Base-by-base conservation (phyloP, 2,113 vertebrate genomes). In the Nycticebus coucang region DNA sequence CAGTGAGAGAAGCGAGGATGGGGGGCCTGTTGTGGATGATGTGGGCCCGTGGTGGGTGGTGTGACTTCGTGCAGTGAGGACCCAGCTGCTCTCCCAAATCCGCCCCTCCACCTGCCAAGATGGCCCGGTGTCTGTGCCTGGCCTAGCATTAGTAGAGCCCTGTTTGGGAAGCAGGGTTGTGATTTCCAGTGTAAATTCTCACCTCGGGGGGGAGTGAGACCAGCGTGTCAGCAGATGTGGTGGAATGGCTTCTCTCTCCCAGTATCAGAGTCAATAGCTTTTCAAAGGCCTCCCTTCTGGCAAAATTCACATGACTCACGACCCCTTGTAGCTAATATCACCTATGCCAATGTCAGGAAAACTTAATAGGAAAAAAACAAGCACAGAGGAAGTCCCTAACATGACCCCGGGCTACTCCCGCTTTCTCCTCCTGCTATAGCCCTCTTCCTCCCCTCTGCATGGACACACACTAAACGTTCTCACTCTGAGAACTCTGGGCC, bases 41-140 rank as follows among this genome's bases (percentile, higher is more conserved):
- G 94, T 82, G 10, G 89, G 92, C n/a, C 96, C 0, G 3, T 69
- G 33, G 35, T 0, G 0, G 88, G 92, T 22, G 79, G 55, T 74
- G 0, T 87, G 69, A 94, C 81, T 0, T 0, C 24, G 28, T 0
- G 21, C 79, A 92, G 87, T 55, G 69, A 96, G 50, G 92, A 90
- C 55, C 33, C 41, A 81, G 53, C 92, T 85, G 75, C 91, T 77
- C 95, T 83, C 91, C 95, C 55, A 33, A 68, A 78, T 66, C 53
- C 97, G 92, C 90, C 88, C 41, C 96, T 80, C 68, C 55, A 55
- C 68, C 0, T 1, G 45, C 93, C 95, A 97, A 93, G 96, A 87
- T 84, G 83, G 91, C 0, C 98, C 98, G 98, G 98, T 98, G 98
- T 98, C 98, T 98, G 53, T 90, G 92, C 68, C 96, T 55, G 0